Evolutionary conservation across 1,140 invertebrate genomes (phyloP).

Genomic region (Eufriesea mexicana): DNA sequence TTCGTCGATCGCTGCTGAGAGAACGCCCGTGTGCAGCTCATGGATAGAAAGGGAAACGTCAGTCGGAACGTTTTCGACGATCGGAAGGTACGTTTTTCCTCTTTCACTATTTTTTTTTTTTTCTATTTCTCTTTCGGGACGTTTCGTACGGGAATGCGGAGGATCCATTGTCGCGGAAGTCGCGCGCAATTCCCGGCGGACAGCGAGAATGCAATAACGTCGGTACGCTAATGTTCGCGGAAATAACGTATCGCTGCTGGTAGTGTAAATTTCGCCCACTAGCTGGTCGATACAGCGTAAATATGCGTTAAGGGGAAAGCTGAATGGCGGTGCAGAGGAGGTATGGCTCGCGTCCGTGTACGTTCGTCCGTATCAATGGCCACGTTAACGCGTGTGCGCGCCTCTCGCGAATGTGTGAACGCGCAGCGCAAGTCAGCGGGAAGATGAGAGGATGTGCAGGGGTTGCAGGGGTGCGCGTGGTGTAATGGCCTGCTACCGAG

Average conservation of each 20-base stretch:
- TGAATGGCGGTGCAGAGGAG: slow-evolving; percentile 31
- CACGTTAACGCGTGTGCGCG: slow-evolving; percentile 15
- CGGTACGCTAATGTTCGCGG: slow-evolving; percentile 62
- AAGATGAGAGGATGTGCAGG: neutral
- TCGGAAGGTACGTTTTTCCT: neutral
- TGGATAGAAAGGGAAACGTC: neutral
- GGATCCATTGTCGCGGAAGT: slow-evolving; percentile 54
- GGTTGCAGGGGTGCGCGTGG: slow-evolving; percentile 42
- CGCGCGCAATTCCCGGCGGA: slow-evolving; percentile 50
- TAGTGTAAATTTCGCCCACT: slow-evolving; percentile 66
- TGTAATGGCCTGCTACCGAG: slow-evolving; percentile 70
- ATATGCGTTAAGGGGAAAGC: slow-evolving; percentile 61
- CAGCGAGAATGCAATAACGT: slow-evolving; percentile 60
- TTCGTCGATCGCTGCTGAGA: neutral
- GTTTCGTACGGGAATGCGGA: slow-evolving; percentile 28
- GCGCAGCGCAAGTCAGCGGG: slow-evolving; percentile 23
- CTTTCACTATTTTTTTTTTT: neutral
- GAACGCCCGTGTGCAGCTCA: no score
- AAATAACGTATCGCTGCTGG: slow-evolving; percentile 65
- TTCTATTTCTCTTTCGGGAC: neutral
- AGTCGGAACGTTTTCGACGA: neutral
- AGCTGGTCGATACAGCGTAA: slow-evolving; percentile 64
- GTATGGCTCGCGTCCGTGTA: slow-evolving; percentile 15
- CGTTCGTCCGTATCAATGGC: slow-evolving; percentile 39
- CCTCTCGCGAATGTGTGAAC: slow-evolving; percentile 31